Evolutionary conservation across 1,140 invertebrate species (phyloP), one percentile per base, ranked within the genome.

Genomic region (Phymorhynchus buccinoides): DNA sequence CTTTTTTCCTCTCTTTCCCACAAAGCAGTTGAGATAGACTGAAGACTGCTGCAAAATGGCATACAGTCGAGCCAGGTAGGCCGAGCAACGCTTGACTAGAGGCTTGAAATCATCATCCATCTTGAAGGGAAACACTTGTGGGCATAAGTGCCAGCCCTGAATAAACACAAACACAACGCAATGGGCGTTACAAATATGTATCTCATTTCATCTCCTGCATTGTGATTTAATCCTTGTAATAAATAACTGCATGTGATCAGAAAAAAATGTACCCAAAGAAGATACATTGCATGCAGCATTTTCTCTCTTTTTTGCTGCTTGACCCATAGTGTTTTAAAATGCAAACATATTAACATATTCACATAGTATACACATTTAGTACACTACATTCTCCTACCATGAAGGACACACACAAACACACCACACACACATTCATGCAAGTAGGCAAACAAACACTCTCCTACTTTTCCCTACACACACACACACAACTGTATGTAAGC

Each of bases 91-190:
- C 37, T 79, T 82, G n/a, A 92, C 73, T 30, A 87, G 86, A 35
- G 73, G 80, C 35, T 89, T 88, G 27, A 89, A 83, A 16, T 86
- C 85, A 27, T 90, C 90, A 32, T 81, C 79, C 32, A 86, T 87
- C 44, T 88, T 86, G 30, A 88, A 78, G 37, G 86, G 85, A 27
- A 88, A 89, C 18, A 83, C 66, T 32, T 84, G 78, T 30, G 88
- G 62, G 48, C 87, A 88, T 7, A 90, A 35, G 81, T 92, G 91
- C 91, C 91, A 92, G 4, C 91, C 91, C 91, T 92, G 78, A 48
- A 52, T 66, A 62, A 79, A 85, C 18, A 80, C n/a, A n/a, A n/a
- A n/a, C n/a, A n/a, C 66, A 86, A 86, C 4, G 30, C 41, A 66
- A 35, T 37, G 32, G 18, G n/a, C n/a, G n/a, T n/a, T n/a, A n/a